phyloP scores from a whole-genome alignment of 2,888 invertebrate species.

The Nymphalis urticae region DNA sequence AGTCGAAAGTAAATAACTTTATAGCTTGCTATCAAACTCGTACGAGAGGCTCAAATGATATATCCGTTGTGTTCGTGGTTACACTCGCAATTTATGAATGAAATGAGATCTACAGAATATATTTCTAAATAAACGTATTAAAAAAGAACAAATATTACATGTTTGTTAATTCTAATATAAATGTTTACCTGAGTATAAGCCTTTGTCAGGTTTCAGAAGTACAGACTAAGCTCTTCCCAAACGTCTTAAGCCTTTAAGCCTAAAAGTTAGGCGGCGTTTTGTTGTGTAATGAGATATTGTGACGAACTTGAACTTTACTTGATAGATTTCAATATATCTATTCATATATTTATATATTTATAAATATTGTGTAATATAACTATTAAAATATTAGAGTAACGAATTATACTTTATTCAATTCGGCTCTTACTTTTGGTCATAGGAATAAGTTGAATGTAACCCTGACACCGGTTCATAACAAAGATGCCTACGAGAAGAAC shows the following conservation, averaged over 20 bases:
- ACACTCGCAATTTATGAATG: no score
- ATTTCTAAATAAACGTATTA: not conserved
- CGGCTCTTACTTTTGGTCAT: no score
- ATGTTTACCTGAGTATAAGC: conserved; percentile 18
- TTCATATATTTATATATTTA: not conserved
- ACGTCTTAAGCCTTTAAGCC: conserved; percentile 27
- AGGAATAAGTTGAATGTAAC: no score
- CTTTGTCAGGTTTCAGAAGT: conserved; percentile 23
- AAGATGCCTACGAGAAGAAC: no score
- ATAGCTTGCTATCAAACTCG: no score
- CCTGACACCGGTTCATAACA: no score
- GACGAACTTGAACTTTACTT: conserved; percentile 17
- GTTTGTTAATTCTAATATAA: conserved; percentile 6
- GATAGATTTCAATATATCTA: conserved; percentile 10
- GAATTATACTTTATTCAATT: no score
- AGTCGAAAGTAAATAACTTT: no score
- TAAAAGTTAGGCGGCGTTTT: conserved; percentile 25
- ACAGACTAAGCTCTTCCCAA: conserved; percentile 19
- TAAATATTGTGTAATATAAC: not conserved
- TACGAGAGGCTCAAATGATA: no score
- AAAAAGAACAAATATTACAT: conserved; percentile 1
- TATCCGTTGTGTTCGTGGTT: no score
- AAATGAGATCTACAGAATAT: not conserved
- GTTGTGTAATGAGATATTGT: conserved; percentile 30
- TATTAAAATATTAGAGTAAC: not conserved